These are phyloP conservation scores for Cylindroiulus punctatus DNA, from an alignment of 2,888 invertebrate species.

Conservation along the genomic window DNA sequence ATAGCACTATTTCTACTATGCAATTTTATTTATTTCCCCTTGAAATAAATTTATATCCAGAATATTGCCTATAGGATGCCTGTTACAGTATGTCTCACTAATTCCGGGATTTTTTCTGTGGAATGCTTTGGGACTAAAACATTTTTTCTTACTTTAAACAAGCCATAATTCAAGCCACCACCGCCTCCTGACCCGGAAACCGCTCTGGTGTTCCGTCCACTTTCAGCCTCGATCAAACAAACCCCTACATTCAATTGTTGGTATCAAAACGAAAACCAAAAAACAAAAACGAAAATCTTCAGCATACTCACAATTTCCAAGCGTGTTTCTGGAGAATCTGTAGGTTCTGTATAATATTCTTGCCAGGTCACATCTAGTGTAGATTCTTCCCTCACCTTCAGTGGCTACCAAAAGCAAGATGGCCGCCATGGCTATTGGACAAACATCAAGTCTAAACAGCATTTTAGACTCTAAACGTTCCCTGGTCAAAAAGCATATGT, in stretches of 20 bases:
- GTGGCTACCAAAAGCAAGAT: neutral
- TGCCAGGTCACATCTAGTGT: neutral
- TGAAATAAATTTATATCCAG: too few relatives aligned
- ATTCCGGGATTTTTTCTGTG: too few relatives aligned
- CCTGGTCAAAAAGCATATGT: too few relatives aligned
- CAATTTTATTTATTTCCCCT: too few relatives aligned
- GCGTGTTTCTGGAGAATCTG: neutral
- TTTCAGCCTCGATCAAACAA: slow-evolving; percentile 36
- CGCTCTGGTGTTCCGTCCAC: slow-evolving; percentile 24
- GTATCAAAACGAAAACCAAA: neutral
- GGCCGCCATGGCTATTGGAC: too few relatives aligned
- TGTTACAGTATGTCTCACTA: too few relatives aligned
- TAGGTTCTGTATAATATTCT: neutral
- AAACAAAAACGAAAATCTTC: neutral
- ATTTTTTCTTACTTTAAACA: slow-evolving; percentile 37
- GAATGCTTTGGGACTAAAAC: too few relatives aligned
- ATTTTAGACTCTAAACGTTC: too few relatives aligned
- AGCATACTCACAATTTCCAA: neutral
- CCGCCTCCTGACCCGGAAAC: neutral
- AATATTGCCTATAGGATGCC: too few relatives aligned
- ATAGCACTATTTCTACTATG: too few relatives aligned
- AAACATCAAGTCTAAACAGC: too few relatives aligned
- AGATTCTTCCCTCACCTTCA: neutral
- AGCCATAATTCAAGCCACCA: slow-evolving; percentile 16
- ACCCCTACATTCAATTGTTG: slow-evolving; percentile 12